These are phyloP conservation scores for Entomyzon cyanotis DNA, from an alignment of 2,113 vertebrate species.

Conservation along the genomic window DNA sequence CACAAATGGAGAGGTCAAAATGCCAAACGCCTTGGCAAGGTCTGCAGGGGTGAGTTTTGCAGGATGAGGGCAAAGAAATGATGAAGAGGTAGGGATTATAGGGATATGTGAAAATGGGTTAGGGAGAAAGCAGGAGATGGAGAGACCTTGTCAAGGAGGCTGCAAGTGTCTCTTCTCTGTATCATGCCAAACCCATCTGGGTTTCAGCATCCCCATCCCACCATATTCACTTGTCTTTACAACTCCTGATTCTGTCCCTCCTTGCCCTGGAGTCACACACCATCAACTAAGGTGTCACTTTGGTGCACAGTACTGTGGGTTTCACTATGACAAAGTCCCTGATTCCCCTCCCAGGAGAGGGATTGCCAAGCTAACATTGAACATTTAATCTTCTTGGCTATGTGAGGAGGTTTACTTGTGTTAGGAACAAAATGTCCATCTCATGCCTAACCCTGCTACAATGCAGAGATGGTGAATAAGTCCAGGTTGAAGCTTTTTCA, in stretches of 20 bases:
- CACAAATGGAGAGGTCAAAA: background rate
- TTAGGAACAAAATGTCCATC: background rate
- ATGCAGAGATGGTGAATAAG: background rate
- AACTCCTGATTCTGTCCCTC: background rate
- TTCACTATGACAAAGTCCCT: background rate
- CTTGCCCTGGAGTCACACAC: background rate
- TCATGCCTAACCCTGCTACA: fast-evolving
- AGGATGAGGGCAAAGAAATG: background rate
- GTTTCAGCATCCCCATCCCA: background rate
- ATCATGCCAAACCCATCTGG: background rate
- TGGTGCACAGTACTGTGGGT: background rate
- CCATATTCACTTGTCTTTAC: fast-evolving
- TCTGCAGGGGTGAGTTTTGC: background rate
- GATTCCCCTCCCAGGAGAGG: background rate
- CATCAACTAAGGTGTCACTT: no score
- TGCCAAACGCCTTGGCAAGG: fast-evolving
- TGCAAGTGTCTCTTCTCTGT: background rate
- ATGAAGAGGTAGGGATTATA: background rate
- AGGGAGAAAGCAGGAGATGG: background rate
- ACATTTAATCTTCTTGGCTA: background rate
- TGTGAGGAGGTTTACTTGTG: background rate
- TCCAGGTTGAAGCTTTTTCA: background rate
- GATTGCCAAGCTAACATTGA: fast-evolving
- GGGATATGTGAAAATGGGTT: background rate
- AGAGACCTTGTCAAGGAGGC: background rate